phyloP scores from a whole-genome alignment of 2,113 vertebrate genomes.

The Coregonus clupeaformis region DNA sequence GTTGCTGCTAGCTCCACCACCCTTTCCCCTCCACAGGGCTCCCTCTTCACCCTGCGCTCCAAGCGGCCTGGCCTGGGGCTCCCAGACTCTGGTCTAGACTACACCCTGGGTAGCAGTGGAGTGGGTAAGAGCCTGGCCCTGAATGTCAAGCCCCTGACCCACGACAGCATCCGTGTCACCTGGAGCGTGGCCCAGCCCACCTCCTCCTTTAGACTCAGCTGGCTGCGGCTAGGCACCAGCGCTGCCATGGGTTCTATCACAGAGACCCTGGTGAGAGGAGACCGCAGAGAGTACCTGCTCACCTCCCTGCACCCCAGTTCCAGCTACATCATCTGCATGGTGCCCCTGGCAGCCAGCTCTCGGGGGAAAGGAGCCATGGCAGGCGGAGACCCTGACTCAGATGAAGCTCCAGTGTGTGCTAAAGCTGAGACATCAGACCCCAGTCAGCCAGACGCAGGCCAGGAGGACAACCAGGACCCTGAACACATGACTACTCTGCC shows the following conservation, averaged over 20 bases:
- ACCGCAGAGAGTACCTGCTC: constrained; percentile 86
- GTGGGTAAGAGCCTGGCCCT: constrained; percentile 84
- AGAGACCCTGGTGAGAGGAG: constrained; percentile 88
- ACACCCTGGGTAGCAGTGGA: constrained; percentile 80
- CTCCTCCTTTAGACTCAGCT: constrained; percentile 87
- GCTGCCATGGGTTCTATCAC: constrained; percentile 87
- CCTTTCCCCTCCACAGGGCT: constrained; percentile 84
- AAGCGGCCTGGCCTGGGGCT: constrained; percentile 82
- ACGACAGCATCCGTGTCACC: constrained; percentile 85
- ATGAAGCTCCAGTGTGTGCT: constrained; percentile 85
- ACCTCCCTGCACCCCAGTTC: constrained; percentile 85
- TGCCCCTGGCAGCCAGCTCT: constrained; percentile 78
- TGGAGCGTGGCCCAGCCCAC: constrained; percentile 83
- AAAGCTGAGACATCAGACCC: constrained; percentile 84
- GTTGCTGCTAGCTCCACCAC: constrained; percentile 75
- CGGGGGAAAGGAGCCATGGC: constrained; percentile 73
- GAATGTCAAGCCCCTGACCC: constrained; percentile 85
- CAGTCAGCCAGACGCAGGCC: constrained; percentile 71
- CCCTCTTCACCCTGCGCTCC: constrained; percentile 86
- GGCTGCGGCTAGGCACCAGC: constrained; percentile 84
- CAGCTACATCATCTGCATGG: constrained; percentile 90
- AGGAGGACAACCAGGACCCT: constrained; percentile 66
- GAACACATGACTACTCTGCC: constrained; percentile 76
- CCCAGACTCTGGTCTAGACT: constrained; percentile 83
- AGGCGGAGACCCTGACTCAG: constrained; percentile 72